Percentiles rank a stretch among this genome's conserved stretches.
These are phyloP conservation scores for Papilio dardanus DNA, from an alignment of 1,140 invertebrate species.

Conservation along the genomic window DNA sequence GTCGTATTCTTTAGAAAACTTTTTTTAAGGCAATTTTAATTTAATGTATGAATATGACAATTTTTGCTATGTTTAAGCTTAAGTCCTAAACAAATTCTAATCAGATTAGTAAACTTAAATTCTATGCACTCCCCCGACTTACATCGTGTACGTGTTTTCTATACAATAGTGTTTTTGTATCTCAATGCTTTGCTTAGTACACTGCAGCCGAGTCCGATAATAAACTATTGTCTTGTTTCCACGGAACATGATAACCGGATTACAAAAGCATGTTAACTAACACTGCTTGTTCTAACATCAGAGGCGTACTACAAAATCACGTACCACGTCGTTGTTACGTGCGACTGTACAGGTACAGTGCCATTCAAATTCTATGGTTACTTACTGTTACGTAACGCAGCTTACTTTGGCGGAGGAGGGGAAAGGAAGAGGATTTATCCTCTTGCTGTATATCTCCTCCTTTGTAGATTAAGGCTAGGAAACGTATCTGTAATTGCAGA, in stretches of 20 bases:
- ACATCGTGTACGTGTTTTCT: background rate
- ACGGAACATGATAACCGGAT: conserved; percentile 20
- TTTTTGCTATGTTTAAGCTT: too few species aligned
- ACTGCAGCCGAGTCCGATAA: background rate
- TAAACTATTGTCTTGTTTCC: conserved; percentile 33
- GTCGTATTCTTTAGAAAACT: background rate
- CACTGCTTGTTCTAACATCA: conserved; percentile 1
- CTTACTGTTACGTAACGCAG: too few species aligned
- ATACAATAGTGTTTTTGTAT: background rate
- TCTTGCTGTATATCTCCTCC: too few species aligned
- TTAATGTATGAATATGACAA: too few species aligned
- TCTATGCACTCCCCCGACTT: background rate
- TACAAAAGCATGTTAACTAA: conserved; percentile 19
- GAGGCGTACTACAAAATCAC: conserved; percentile 17
- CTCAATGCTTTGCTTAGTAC: background rate
- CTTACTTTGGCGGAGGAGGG: too few species aligned
- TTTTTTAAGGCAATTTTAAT: too few species aligned
- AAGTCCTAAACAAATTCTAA: too few species aligned
- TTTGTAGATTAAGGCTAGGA: too few species aligned
- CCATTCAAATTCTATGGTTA: too few species aligned
- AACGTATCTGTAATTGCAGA: too few species aligned
- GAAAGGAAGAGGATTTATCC: too few species aligned
- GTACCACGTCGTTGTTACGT: conserved; percentile 1
- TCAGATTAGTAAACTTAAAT: background rate
- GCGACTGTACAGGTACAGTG: too few species aligned